These are phyloP conservation scores for Drosophila takahashii DNA, from an alignment of 1,140 invertebrate species.

Conservation along the genomic window DNA sequence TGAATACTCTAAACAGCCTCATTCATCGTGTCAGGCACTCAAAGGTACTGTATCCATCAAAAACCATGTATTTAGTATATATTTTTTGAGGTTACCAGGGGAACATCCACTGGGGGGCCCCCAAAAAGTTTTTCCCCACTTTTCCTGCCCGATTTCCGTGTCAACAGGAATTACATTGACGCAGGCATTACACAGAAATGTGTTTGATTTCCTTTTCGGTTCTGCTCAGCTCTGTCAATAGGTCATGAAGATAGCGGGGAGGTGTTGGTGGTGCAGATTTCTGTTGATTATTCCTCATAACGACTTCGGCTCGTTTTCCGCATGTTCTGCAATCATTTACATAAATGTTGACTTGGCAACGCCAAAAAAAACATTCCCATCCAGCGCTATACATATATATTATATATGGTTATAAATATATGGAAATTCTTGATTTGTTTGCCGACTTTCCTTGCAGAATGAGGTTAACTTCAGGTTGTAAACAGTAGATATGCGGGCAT, in stretches of 20 bases:
- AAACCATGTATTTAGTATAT: slow-evolving; percentile 8
- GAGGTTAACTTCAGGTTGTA: slow-evolving; percentile 45
- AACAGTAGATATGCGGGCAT: slow-evolving; percentile 33
- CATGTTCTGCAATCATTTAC: slow-evolving; percentile 52
- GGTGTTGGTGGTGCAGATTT: slow-evolving; percentile 22
- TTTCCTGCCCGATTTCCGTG: slow-evolving; percentile 46
- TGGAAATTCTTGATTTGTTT: slow-evolving; percentile 46
- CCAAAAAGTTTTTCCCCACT: slow-evolving; percentile 13
- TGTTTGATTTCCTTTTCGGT: slow-evolving; percentile 53
- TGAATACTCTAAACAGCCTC: slow-evolving; percentile 11
- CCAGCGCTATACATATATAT: slow-evolving; percentile 9
- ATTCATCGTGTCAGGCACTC: slow-evolving; percentile 39
- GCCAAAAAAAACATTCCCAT: slow-evolving; percentile 13
- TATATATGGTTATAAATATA: slow-evolving; percentile 28
- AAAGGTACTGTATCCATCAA: slow-evolving; percentile 39
- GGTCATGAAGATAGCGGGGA: slow-evolving; percentile 35
- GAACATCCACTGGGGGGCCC: slow-evolving; percentile 8
- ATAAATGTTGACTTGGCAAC: slow-evolving; percentile 55
- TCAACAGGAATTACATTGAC: slow-evolving; percentile 65
- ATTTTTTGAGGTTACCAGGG: slow-evolving; percentile 39
- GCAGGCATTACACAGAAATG: slow-evolving; percentile 39
- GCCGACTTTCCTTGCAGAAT: slow-evolving; percentile 32
- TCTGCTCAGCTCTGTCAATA: slow-evolving; percentile 45
- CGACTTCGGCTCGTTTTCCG: slow-evolving; percentile 18
- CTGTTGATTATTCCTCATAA: slow-evolving; percentile 38